Base-by-base conservation (phyloP, 2,113 vertebrate genomes). In the Piliocolobus tephrosceles region DNA sequence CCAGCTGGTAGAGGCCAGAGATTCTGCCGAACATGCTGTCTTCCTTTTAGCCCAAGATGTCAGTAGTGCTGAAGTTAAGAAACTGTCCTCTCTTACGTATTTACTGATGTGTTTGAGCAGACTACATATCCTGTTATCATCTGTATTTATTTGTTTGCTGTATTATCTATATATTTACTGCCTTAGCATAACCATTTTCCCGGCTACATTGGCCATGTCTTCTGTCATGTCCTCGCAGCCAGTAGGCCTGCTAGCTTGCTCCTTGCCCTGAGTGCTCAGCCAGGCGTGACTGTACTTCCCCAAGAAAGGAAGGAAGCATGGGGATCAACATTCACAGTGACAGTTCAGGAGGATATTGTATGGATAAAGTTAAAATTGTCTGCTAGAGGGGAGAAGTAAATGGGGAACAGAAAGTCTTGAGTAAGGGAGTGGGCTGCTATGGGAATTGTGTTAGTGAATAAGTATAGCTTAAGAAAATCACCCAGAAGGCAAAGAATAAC, bases 1-100 rank as follows among this genome's bases (percentile, higher is more conserved):
- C 55, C 45, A 16, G 3, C 16, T 68, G 57, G 55, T 2, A 38
- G 58, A 64, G 32, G 32, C 23, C 25, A 7, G 6, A 4, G 8
- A 22, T 10, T 0, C 57, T 27, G 25, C 9, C 18, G 2, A 3
- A 20, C 17, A 2, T 64, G 9, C 9, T 0, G 0, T 57, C 32
- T 45, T 68, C 40, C 40, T 20, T n/a, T 17, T 68, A 68, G 30
- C 61, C 47, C 13, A 5, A 1, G 35, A 5, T 3, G 2, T 40
- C 13, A 22, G 11, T 30, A 18, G 43, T 55, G 20, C 18, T 64
- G 12, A 32, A 64, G 52, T 20, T 7, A 35, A 35, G 52, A 57
- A 47, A n/a, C 79, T 78, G 4, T 22, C 12, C 12, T 38, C 10
- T 43, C 50, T 12, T 27, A 7, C 10, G 1, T 73, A 7, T 30